phyloP scores from a whole-genome alignment of 2,888 invertebrate genomes.

The Synergus itoensis region DNA sequence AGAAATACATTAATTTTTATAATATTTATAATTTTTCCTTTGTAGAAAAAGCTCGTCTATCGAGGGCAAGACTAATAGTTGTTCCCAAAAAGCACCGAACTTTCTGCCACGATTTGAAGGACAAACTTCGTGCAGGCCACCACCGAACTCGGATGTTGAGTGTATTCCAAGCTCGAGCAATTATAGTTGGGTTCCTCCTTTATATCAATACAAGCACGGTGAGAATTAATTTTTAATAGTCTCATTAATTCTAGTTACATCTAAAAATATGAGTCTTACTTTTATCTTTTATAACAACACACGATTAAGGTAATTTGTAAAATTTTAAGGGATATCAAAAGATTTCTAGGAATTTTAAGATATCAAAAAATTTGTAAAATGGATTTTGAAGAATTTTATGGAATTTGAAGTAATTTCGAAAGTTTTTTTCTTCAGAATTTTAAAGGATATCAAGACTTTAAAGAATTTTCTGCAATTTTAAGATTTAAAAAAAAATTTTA shows the following conservation, averaged over 20 bases:
- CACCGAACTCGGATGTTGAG: constrained; percentile 59
- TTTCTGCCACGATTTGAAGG: constrained; percentile 60
- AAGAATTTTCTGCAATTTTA: too few relatives aligned
- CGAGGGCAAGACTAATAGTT: constrained; percentile 57
- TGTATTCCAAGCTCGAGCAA: constrained; percentile 66
- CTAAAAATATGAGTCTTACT: too few relatives aligned
- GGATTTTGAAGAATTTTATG: too few relatives aligned
- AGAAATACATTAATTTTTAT: constrained; percentile 6
- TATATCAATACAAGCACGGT: constrained; percentile 72
- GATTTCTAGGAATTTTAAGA: too few relatives aligned
- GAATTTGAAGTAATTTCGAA: too few relatives aligned
- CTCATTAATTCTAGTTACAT: constrained; percentile 32
- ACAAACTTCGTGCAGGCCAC: constrained; percentile 54
- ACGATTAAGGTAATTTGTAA: not conserved
- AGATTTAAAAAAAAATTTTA: too few relatives aligned
- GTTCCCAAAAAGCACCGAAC: constrained; percentile 56
- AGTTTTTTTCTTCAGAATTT: too few relatives aligned
- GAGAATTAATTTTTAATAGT: constrained; percentile 42
- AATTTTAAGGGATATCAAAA: too few relatives aligned
- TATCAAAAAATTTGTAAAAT: too few relatives aligned
- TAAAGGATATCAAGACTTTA: too few relatives aligned
- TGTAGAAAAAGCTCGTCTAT: constrained; percentile 61
- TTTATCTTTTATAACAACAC: constrained; percentile 4
- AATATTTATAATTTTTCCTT: not conserved
- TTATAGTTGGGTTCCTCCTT: constrained; percentile 72